A percentile compares a stretch with the other conserved stretches of the same genome.
These are phyloP conservation scores for Scartelaos histophorus DNA, from an alignment of 2,113 vertebrate species.

Conservation along the genomic window DNA sequence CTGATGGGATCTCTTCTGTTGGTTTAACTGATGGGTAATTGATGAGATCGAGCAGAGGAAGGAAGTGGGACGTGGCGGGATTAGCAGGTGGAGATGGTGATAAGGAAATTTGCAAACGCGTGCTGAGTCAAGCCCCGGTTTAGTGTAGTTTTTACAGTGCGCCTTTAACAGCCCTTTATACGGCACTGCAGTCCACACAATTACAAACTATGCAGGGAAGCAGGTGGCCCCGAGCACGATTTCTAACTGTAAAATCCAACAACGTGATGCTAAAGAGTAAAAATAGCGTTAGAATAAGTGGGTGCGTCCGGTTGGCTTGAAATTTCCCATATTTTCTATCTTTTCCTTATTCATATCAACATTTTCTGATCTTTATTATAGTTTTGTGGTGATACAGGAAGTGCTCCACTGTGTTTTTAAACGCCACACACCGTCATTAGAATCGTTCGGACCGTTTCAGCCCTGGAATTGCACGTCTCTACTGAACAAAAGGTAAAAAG, in stretches of 20 bases:
- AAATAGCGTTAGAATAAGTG: background rate
- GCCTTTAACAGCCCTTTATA: constrained; percentile 32
- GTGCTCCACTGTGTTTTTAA: too few species aligned
- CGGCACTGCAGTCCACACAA: constrained; percentile 28
- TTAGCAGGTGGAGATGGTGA: constrained; percentile 31
- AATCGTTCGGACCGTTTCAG: too few species aligned
- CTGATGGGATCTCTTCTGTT: constrained; percentile 41
- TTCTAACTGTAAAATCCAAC: background rate
- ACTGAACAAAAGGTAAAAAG: too few species aligned
- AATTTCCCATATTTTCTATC: too few species aligned
- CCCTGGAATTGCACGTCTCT: too few species aligned
- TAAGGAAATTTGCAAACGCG: constrained; percentile 32
- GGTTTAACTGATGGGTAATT: constrained; percentile 52
- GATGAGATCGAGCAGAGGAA: constrained; percentile 28
- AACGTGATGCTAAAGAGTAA: background rate
- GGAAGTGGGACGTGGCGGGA: constrained; percentile 33
- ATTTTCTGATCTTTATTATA: too few species aligned
- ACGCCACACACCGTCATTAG: too few species aligned
- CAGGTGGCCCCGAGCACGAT: background rate
- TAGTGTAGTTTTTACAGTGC: constrained; percentile 40
- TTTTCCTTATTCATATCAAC: too few species aligned
- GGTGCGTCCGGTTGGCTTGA: too few species aligned
- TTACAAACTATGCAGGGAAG: constrained; percentile 27
- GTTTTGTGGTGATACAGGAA: too few species aligned
- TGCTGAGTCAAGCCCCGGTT: constrained; percentile 51